A percentile compares a stretch with the other conserved stretches of the same genome.
Evolutionary conservation across 2,797 vertebrate genomes (phyloP).

Genomic region (Chiloscyllium punctatum): DNA sequence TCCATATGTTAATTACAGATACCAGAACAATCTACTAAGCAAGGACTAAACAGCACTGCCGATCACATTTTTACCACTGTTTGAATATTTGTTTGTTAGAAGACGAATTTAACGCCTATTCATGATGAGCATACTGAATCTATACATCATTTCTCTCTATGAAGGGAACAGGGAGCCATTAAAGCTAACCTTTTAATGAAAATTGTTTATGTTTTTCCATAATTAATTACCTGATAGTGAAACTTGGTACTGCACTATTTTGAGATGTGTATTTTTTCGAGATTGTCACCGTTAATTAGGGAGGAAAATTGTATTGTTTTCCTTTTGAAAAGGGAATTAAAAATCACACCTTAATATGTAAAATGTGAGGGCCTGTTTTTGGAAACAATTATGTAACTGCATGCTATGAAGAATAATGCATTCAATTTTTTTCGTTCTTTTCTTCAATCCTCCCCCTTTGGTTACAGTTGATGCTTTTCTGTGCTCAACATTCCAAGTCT

Average conservation of each 20-base stretch:
- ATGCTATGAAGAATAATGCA: background rate
- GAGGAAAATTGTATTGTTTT: background rate
- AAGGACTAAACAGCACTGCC: constrained; percentile 6
- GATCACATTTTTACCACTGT: background rate
- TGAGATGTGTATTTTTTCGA: background rate
- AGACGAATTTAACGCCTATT: background rate
- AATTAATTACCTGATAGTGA: constrained; percentile 1
- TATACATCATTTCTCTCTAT: background rate
- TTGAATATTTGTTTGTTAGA: constrained; percentile 4
- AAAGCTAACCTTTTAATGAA: background rate
- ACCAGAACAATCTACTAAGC: constrained; percentile 26
- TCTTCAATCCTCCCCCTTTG: constrained; percentile 19
- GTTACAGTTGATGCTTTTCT: constrained; percentile 32
- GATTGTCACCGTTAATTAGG: background rate
- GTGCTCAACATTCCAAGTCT: background rate
- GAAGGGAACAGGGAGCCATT: background rate
- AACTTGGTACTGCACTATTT: background rate
- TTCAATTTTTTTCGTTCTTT: background rate
- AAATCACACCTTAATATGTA: background rate
- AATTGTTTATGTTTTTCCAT: background rate
- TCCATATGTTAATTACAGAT: constrained; percentile 47
- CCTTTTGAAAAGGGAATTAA: background rate
- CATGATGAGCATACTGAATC: background rate
- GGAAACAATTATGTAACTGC: background rate
- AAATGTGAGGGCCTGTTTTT: background rate